Evolutionary conservation across 1,140 invertebrate genomes (phyloP).

Genomic region (Diploscapter pachys): DNA sequence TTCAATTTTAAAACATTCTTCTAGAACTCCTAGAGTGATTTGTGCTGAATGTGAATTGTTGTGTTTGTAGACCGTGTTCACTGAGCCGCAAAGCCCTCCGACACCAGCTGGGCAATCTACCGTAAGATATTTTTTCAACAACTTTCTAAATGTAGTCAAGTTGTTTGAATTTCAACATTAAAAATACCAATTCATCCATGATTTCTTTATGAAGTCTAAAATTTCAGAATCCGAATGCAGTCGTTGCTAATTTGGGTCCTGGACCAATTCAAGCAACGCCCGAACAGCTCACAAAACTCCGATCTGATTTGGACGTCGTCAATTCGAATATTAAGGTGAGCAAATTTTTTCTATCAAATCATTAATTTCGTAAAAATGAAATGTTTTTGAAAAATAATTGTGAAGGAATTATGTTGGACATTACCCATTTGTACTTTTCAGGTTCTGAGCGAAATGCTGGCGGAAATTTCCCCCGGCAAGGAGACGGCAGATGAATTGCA

Average conservation of each 20-base stretch:
- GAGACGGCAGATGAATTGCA: constrained; percentile 73
- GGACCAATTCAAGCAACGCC: constrained; percentile 65
- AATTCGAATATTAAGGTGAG: constrained; percentile 85
- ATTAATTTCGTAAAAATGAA: no score
- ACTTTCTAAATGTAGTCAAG: background rate
- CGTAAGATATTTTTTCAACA: constrained; percentile 4
- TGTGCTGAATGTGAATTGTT: constrained; percentile 7
- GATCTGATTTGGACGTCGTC: constrained; percentile 84
- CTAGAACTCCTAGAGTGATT: constrained; percentile 25
- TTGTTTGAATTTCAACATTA: background rate
- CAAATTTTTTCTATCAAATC: background rate
- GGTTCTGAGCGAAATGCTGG: constrained; percentile 82
- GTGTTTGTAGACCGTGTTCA: constrained; percentile 34
- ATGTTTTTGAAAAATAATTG: no score
- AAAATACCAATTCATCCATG: background rate
- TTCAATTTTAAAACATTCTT: background rate
- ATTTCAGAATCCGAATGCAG: constrained; percentile 33
- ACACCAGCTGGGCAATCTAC: constrained; percentile 14
- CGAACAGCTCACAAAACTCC: constrained; percentile 82
- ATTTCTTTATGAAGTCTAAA: constrained; percentile 7
- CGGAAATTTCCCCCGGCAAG: constrained; percentile 74
- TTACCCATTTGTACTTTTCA: constrained; percentile 6
- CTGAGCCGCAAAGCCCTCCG: constrained; percentile 22
- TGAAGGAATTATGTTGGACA: no score
- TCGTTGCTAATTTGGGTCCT: constrained; percentile 26